Percentiles rank a stretch among this genome's conserved stretches.
Conservation (phyloP, 2,113 vertebrate genomes). For the Tenrec ecaudatus region DNA sequence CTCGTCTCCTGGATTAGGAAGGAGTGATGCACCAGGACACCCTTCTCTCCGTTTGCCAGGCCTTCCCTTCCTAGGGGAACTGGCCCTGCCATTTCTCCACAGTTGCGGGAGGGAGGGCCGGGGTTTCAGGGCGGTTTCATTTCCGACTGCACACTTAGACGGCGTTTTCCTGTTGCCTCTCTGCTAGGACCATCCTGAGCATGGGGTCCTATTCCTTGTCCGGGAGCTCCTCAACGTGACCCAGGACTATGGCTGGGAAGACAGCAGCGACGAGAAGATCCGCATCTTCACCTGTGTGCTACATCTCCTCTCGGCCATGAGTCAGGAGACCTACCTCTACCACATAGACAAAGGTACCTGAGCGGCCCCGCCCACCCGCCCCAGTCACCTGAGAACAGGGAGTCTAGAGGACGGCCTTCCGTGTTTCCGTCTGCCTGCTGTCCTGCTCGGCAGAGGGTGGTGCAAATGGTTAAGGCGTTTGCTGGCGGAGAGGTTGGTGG, state of each 20-base stretch:
- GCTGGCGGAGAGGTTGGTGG: background rate
- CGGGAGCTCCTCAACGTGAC: constrained; percentile 96
- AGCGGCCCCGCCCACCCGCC: too few relatives aligned
- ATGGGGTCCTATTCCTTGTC: constrained; percentile 96
- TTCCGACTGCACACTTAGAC: background rate
- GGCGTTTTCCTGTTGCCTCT: background rate
- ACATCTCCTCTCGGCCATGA: constrained; percentile 95
- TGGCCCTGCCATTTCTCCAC: background rate
- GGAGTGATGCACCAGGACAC: background rate
- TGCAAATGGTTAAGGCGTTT: too few relatives aligned
- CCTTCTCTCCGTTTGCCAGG: background rate
- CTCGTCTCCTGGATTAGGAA: background rate
- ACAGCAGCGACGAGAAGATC: constrained; percentile 94
- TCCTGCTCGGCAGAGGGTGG: too few relatives aligned
- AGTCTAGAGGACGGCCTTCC: too few relatives aligned
- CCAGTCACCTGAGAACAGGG: accelerated
- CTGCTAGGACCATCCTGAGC: constrained; percentile 96
- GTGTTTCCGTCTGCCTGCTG: background rate
- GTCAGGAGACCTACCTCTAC: constrained; percentile 94
- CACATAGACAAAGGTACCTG: constrained; percentile 89
- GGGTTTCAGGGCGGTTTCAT: background rate
- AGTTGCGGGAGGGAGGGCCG: background rate
- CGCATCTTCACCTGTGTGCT: constrained; percentile 94
- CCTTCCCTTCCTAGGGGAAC: background rate
- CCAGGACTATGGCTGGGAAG: constrained; percentile 99